Conservation (phyloP, 2,888 invertebrate genomes). For the Archaeoteleia sp. region DNA sequence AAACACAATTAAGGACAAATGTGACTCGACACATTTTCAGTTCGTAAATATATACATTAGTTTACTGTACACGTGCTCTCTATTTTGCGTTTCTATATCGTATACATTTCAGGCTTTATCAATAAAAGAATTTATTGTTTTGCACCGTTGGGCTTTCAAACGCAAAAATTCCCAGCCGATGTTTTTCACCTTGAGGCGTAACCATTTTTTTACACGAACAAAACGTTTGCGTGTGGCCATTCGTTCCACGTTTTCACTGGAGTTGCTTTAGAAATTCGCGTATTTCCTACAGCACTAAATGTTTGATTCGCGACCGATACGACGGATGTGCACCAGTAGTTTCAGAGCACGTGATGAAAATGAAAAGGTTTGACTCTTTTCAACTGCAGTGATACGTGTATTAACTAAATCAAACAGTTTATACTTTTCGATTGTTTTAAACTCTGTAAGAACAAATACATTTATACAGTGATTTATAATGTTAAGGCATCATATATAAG, state of each 20-base stretch:
- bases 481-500: too few species aligned
- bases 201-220: not conserved
- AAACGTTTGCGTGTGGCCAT: not conserved
- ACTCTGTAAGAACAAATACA: too few species aligned
- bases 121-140: not conserved
- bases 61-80: too few species aligned
- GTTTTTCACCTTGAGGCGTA: not conserved
- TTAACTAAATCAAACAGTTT: not conserved
- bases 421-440: constrained; percentile 12
- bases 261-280: not conserved
- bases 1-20: too few species aligned
- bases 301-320: not conserved
- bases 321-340: not conserved
- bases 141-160: not conserved
- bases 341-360: not conserved
- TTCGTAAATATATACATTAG: too few species aligned
- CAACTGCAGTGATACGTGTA: not conserved
- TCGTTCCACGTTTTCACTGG: not conserved
- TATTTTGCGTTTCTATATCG: not conserved
- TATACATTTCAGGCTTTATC: not conserved
- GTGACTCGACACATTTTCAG: too few species aligned
- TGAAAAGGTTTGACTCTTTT: not conserved
- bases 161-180: not conserved
- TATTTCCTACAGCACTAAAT: not conserved
- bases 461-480: too few species aligned